Conservation (phyloP, 2,888 invertebrate species). For the Campopleginae sp. region DNA sequence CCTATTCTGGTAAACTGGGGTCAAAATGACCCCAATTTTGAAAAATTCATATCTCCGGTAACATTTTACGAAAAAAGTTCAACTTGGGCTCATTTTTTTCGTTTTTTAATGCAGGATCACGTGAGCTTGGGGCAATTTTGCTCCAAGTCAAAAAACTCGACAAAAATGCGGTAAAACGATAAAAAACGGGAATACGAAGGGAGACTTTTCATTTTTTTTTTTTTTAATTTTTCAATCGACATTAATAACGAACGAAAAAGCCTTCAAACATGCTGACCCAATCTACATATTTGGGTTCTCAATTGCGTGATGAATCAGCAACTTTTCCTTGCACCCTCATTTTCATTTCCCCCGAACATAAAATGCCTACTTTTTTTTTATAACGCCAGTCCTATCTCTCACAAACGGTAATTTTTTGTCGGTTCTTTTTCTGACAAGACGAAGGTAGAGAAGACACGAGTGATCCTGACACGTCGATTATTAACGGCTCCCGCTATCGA, state of each 20-base stretch:
- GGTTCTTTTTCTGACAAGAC: constrained; percentile 1
- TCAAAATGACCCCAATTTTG: too few relatives aligned
- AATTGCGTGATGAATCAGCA: neutral
- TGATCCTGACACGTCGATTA: constrained; percentile 66
- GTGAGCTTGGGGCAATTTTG: too few relatives aligned
- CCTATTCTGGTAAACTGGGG: too few relatives aligned
- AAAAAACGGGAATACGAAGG: too few relatives aligned
- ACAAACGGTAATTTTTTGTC: constrained; percentile 29
- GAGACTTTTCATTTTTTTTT: neutral
- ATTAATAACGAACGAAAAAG: neutral
- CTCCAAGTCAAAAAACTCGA: too few relatives aligned
- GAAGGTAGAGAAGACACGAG: constrained; percentile 53
- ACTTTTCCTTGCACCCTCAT: neutral
- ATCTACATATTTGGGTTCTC: neutral
- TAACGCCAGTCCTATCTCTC: constrained; percentile 7
- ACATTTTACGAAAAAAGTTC: too few relatives aligned
- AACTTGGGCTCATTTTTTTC: too few relatives aligned
- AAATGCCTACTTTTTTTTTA: neutral
- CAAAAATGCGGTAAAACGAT: too few relatives aligned
- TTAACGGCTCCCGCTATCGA: constrained; percentile 61
- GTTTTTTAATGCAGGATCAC: too few relatives aligned
- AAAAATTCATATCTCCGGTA: too few relatives aligned
- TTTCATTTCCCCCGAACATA: neutral
- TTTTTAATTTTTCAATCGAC: neutral
- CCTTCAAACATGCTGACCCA: neutral